Evolutionary conservation across 2,113 vertebrate genomes (phyloP).

Genomic region (Rhinoptilus africanus): DNA sequence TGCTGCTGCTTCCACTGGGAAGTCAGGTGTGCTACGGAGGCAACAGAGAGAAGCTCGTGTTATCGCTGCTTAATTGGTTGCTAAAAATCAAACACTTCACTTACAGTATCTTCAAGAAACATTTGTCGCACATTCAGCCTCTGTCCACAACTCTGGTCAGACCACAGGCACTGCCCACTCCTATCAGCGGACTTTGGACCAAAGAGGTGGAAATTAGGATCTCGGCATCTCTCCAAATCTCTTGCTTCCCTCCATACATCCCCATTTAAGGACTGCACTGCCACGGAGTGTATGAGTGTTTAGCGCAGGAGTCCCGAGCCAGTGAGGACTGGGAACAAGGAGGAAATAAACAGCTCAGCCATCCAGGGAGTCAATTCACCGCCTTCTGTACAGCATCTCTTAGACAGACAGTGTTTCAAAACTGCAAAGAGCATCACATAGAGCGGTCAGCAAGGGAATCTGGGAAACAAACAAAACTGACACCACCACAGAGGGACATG

Average conservation of each 20-base stretch:
- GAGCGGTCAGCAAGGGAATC: neutral
- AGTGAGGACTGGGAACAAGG: neutral
- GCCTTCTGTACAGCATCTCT: neutral
- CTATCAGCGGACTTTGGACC: neutral
- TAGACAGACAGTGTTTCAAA: neutral
- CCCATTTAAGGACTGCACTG: neutral
- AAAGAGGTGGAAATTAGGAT: neutral
- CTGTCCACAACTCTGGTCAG: neutral
- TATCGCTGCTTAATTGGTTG: neutral
- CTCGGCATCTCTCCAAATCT: neutral
- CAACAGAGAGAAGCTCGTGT: neutral
- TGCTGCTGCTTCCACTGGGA: neutral
- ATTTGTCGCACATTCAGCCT: neutral
- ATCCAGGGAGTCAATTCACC: neutral
- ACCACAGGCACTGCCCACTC: neutral
- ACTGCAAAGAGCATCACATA: neutral
- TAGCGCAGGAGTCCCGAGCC: neutral
- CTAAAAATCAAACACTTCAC: neutral
- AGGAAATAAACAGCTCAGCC: neutral
- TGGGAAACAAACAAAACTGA: neutral
- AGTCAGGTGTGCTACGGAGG: neutral
- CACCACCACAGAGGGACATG: neutral
- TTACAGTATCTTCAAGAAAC: neutral
- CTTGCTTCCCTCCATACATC: neutral
- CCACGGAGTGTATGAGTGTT: neutral